These are phyloP conservation scores for Drepanosiphum platanoidis DNA, from an alignment of 2,888 invertebrate genomes.

Conservation along the genomic window DNA sequence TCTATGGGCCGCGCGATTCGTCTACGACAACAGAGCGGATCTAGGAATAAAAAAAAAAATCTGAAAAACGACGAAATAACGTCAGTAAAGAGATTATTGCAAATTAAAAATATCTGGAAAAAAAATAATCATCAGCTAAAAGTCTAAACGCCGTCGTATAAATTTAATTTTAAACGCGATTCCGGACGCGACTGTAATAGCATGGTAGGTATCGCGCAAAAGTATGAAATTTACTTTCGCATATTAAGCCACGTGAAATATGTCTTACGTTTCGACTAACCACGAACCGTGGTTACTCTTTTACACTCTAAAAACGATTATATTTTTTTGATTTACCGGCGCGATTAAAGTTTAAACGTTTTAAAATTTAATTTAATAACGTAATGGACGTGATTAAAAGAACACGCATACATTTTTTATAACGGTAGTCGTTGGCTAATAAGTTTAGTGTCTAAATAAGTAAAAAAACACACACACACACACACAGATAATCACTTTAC, in stretches of 20 bases:
- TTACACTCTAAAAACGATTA: not conserved
- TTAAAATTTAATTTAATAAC: constrained; percentile 1
- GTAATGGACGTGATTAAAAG: not conserved
- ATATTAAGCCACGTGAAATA: not conserved
- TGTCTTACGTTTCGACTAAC: not conserved
- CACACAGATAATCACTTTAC: not conserved
- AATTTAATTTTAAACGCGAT: not conserved
- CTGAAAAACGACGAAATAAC: too few relatives aligned
- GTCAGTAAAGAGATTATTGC: too few relatives aligned
- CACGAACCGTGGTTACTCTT: not conserved
- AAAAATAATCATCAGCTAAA: too few relatives aligned
- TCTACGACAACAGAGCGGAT: too few relatives aligned
- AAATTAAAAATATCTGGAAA: too few relatives aligned
- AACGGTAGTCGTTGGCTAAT: not conserved
- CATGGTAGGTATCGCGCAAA: not conserved
- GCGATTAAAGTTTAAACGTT: not conserved
- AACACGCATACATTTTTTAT: not conserved
- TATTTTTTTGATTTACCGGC: not conserved
- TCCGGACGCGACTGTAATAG: not conserved
- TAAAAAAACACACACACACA: not conserved
- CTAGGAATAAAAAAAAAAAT: too few relatives aligned
- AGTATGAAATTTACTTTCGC: not conserved
- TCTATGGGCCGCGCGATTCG: too few relatives aligned
- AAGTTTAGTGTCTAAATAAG: not conserved
- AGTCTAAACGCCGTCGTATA: too few relatives aligned